A percentile compares a stretch with the other conserved stretches of the same genome.
These are phyloP conservation scores for Coryphaenoides rupestris DNA, from an alignment of 2,113 vertebrate genomes.

Conservation along the genomic window DNA sequence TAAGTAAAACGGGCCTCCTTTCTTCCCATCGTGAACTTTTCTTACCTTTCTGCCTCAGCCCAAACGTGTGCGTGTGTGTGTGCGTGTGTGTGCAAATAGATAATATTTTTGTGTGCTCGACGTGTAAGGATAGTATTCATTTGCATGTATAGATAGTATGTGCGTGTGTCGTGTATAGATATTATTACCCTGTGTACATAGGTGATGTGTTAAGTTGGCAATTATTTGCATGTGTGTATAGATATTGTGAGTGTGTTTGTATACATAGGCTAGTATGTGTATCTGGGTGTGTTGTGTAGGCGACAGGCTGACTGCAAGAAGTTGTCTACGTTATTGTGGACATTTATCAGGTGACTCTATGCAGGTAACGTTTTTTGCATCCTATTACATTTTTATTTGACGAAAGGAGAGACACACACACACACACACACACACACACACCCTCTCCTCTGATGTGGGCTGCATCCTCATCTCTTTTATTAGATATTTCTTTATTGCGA, in stretches of 20 bases:
- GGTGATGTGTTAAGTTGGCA: no score
- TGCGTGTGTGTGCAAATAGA: not conserved
- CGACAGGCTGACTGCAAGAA: no score
- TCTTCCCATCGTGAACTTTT: constrained; percentile 38
- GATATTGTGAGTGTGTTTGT: no score
- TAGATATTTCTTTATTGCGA: constrained; percentile 55
- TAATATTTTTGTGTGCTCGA: not conserved
- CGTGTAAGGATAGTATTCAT: not conserved
- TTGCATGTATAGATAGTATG: no score
- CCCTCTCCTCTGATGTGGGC: constrained; percentile 22
- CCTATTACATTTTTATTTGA: no score
- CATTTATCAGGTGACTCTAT: no score
- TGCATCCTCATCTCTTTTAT: constrained; percentile 46
- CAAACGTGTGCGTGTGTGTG: constrained; percentile 18
- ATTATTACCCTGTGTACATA: no score
- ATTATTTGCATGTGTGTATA: no score
- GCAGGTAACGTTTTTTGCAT: no score
- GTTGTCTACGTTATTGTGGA: no score
- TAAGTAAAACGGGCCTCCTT: constrained; percentile 49
- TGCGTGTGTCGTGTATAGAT: no score
- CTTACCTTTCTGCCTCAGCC: constrained; percentile 56
- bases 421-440: constrained; percentile 4
- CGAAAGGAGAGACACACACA: constrained; percentile 5
- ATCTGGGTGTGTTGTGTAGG: no score
- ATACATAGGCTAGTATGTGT: not conserved